Percentiles rank a stretch among this genome's conserved stretches.
Conservation (phyloP, 2,888 invertebrate genomes). For the Tenthredo livida region DNA sequence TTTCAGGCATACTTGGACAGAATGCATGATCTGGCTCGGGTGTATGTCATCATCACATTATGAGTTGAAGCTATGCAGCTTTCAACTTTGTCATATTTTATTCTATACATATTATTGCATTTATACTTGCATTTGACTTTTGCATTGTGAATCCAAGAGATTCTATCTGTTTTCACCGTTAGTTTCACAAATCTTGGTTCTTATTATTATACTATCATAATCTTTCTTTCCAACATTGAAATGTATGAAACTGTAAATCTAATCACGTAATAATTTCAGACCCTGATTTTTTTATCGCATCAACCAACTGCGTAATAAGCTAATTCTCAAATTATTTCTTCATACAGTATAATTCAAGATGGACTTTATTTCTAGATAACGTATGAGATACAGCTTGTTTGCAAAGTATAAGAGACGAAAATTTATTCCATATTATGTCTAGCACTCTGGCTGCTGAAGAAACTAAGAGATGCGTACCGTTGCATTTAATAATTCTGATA, state of each 20-base stretch:
- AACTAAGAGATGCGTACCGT: not conserved
- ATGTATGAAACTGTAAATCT: not conserved
- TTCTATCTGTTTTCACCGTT: not conserved
- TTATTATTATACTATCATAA: not conserved
- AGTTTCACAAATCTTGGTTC: not conserved
- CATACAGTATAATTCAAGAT: not conserved
- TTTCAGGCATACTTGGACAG: constrained; percentile 74
- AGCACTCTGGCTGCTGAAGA: not conserved
- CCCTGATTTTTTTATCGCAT: constrained; percentile 2
- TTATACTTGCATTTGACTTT: constrained; percentile 13
- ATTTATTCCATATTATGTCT: not conserved
- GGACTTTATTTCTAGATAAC: not conserved
- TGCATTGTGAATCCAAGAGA: not conserved
- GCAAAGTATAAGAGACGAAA: not conserved
- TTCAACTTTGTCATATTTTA: not conserved
- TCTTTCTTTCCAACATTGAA: not conserved
- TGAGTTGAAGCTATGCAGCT: constrained; percentile 64
- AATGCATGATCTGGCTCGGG: constrained; percentile 72
- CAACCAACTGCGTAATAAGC: constrained; percentile 1
- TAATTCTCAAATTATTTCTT: not conserved
- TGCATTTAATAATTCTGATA: constrained; percentile 23
- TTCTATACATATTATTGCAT: not conserved
- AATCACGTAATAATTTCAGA: not conserved
- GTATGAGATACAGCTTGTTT: constrained; percentile 21
- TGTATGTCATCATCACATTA: constrained; percentile 70